Evolutionary conservation across 2,113 vertebrate genomes (phyloP).

Genomic region (Poeciliopsis turrubarensis): DNA sequence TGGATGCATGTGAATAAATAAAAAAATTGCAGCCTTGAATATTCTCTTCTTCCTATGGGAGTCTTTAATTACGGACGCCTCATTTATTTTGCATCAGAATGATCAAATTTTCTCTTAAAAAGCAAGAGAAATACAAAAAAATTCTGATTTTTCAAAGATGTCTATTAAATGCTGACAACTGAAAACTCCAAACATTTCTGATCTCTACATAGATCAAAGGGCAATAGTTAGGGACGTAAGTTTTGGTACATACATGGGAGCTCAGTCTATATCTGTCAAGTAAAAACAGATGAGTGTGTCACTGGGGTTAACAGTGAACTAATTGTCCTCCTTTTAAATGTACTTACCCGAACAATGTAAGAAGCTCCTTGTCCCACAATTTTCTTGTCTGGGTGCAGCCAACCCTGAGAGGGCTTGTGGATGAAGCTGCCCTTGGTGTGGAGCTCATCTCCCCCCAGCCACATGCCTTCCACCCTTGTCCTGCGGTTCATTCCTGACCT

Average conservation of each 20-base stretch:
- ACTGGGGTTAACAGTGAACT: background rate
- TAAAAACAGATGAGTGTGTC: background rate
- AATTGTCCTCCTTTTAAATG: background rate
- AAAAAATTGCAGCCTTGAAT: slow-evolving; percentile 20
- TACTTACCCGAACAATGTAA: slow-evolving; percentile 94
- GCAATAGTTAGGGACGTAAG: background rate
- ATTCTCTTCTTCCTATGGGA: background rate
- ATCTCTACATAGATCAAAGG: background rate
- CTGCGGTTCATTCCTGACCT: slow-evolving; percentile 79
- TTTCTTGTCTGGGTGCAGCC: slow-evolving; percentile 92
- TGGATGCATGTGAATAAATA: slow-evolving; percentile 13
- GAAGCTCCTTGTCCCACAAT: slow-evolving; percentile 90
- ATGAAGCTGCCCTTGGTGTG: slow-evolving; percentile 91
- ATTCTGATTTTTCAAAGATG: no score
- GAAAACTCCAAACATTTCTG: background rate
- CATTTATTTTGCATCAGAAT: background rate
- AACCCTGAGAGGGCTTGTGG: slow-evolving; percentile 95
- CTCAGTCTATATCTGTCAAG: background rate
- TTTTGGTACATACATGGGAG: background rate
- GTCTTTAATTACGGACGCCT: background rate
- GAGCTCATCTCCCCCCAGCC: slow-evolving; percentile 84
- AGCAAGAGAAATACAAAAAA: no score
- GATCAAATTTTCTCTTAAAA: background rate
- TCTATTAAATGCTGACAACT: no score
- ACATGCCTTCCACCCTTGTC: slow-evolving; percentile 81